Evolutionary conservation across 2,888 invertebrate species (phyloP), one percentile per base, ranked within the genome.

Genomic region (Phortica okadai): DNA sequence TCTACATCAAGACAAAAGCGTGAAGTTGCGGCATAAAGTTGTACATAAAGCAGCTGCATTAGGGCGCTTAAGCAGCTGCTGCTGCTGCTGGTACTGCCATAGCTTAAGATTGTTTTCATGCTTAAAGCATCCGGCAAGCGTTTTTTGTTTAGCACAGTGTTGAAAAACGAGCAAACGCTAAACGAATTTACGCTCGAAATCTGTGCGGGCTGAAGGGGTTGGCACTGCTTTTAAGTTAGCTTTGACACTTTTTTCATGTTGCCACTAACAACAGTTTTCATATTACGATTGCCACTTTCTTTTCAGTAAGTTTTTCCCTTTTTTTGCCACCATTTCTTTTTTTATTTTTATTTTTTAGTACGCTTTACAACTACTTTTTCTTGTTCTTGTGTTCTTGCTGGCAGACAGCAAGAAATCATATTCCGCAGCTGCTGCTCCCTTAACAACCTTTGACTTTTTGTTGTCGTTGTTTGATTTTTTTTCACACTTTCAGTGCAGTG

Each of bases 371-470:
- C 50, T 50, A 50, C 14, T 50, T 50, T 3, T 14, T 50, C 2
- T 50, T 14, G 10, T 50, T 50, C 50, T 11, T 8, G 50, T 8
- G 6, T 50, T 33, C 33, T 33, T 33, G 50, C 50, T 33, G 33
- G 33, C 7, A 62, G 21, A 8, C 21, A 21, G 33, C 21, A 25
- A 25, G 33, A 62, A 62, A 62, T 62, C 62, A 42, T 66, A 66
- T 14, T 66, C 11, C 21, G n/a, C 66, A 66, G 66, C 66, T 66
- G 66, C 42, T 66, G 66, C 21, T 41, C 8, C 66, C 42, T 41
- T 41, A 66, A 66, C 66, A 66, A 42, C 66, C 41, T 66, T 66
- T 66, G 66, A 66, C 66, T 42, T 66, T 62, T 66, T 66, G 41
- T 50, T 50, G 50, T 50, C 14, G 10, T 50, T 50, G 14, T 6